Conservation (phyloP, 1,140 invertebrate species). For the Octopus bimaculoides region DNA sequence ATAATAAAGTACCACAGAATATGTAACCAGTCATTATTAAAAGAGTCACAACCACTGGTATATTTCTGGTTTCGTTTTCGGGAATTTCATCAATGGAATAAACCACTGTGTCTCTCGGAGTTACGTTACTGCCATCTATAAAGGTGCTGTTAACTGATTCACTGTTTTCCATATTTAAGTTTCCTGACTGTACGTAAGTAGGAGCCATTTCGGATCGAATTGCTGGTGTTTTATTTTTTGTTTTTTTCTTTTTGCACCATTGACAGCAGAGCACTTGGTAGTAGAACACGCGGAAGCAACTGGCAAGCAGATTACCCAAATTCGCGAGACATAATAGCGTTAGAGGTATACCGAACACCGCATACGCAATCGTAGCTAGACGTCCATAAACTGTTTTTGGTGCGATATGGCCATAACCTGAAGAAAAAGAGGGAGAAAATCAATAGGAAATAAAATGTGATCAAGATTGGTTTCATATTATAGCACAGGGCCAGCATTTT, state of each 20-base stretch:
- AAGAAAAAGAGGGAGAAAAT: slow-evolving; percentile 13
- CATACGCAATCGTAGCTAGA: slow-evolving; percentile 88
- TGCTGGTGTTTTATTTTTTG: neutral
- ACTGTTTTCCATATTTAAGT: neutral
- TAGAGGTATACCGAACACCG: slow-evolving; percentile 91
- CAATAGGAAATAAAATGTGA: too few relatives aligned
- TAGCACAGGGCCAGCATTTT: too few relatives aligned
- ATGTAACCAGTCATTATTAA: slow-evolving; percentile 70
- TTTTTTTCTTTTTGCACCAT: neutral
- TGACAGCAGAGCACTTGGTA: slow-evolving; percentile 17
- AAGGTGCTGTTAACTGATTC: neutral
- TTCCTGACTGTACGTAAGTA: neutral
- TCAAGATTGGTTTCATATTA: too few relatives aligned
- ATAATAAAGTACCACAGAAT: slow-evolving; percentile 80
- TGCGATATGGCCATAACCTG: slow-evolving; percentile 91
- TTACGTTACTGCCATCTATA: neutral
- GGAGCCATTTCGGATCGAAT: neutral
- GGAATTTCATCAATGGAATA: neutral
- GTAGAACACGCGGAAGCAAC: slow-evolving; percentile 77
- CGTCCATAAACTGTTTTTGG: slow-evolving; percentile 86
- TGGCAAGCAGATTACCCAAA: slow-evolving; percentile 90
- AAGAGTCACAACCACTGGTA: slow-evolving; percentile 20
- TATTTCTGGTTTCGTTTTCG: slow-evolving; percentile 36
- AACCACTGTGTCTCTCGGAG: neutral
- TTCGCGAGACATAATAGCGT: slow-evolving; percentile 86